These are phyloP conservation scores for Chrysolina haemoptera DNA, from an alignment of 2,888 invertebrate genomes.

Conservation along the genomic window DNA sequence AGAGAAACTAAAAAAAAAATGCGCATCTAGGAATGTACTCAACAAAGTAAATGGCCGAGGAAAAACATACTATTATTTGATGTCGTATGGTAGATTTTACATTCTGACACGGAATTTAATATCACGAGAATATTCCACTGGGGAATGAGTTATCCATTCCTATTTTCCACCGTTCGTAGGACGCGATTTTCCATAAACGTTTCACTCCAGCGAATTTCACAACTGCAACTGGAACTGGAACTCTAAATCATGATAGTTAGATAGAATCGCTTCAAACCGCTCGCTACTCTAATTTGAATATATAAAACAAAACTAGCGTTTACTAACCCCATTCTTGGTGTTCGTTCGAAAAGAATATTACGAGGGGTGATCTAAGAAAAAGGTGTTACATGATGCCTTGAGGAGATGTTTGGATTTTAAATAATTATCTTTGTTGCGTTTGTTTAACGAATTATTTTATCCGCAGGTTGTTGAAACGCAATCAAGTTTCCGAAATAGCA, in stretches of 20 bases:
- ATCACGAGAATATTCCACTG: not conserved
- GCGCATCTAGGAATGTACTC: too few species aligned
- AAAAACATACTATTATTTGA: too few species aligned
- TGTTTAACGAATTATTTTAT: not conserved
- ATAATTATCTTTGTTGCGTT: not conserved
- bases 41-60: too few species aligned
- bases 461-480: slow-evolving; percentile 88
- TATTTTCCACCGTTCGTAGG: not conserved
- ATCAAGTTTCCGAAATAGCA: slow-evolving; percentile 85
- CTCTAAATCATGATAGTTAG: slow-evolving; percentile 35
- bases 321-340: slow-evolving; percentile 32
- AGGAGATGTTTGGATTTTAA: slow-evolving; percentile 3
- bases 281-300: slow-evolving; percentile 34
- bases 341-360: not conserved
- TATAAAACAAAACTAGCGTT: slow-evolving; percentile 26
- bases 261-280: slow-evolving; percentile 17
- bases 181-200: slow-evolving; percentile 9
- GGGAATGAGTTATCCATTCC: not conserved
- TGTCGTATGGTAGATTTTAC: too few species aligned
- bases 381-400: not conserved
- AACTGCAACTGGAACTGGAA: slow-evolving; percentile 31
- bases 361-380: not conserved
- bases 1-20: too few species aligned
- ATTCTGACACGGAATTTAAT: too few species aligned
- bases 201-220: slow-evolving; percentile 30